Conservation (phyloP, 1,140 invertebrate genomes). For the Atta texana region DNA sequence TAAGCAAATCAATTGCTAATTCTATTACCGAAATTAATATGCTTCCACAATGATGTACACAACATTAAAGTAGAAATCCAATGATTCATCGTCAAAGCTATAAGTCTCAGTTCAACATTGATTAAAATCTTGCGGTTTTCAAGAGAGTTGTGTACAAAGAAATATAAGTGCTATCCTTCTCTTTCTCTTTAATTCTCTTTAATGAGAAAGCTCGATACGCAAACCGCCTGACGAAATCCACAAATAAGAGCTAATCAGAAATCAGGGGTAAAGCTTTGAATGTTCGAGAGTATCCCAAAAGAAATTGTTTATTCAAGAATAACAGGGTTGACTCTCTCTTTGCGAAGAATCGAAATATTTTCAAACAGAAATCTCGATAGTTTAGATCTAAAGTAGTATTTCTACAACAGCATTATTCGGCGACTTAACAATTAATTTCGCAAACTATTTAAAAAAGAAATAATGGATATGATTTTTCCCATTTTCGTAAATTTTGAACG, state of each 20-base stretch:
- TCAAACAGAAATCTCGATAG: not conserved
- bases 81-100: conserved; percentile 1
- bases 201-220: not conserved
- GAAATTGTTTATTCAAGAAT: conserved; percentile 13
- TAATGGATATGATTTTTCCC: not conserved
- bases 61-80: conserved; percentile 12
- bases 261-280: conserved; percentile 25
- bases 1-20: conserved; percentile 4
- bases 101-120: not conserved
- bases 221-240: not conserved
- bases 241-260: conserved; percentile 42
- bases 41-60: not conserved
- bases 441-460: not conserved
- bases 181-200: conserved; percentile 46
- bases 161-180: not conserved
- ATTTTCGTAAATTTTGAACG: not conserved
- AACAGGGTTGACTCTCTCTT: not conserved
- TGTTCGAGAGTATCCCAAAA: not conserved
- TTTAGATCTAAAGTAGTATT: conserved; percentile 45
- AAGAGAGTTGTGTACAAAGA: conserved; percentile 18
- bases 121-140: conserved; percentile 20
- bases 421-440: conserved; percentile 12
- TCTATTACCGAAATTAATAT: not conserved
- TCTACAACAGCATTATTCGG: not conserved
- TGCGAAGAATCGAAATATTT: conserved; percentile 22